A percentile compares a stretch with the other conserved stretches of the same genome.
Evolutionary conservation across 2,888 invertebrate species (phyloP).

Genomic region (Andrena bicolor): DNA sequence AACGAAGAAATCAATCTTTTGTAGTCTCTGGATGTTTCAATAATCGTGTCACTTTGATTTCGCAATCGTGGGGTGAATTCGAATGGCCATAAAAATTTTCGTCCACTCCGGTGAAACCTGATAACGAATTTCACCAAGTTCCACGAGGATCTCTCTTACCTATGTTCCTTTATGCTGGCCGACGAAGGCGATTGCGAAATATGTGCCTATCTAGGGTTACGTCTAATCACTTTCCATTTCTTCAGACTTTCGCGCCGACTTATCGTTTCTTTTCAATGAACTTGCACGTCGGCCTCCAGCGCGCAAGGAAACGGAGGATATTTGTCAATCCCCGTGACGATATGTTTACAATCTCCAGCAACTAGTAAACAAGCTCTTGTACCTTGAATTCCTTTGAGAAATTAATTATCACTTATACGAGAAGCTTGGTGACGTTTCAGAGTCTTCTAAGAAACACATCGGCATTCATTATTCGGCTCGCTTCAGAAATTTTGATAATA

Average conservation of each 20-base stretch:
- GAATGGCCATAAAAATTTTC: not conserved
- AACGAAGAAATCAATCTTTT: no score
- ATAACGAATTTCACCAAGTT: not conserved
- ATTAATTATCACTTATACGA: not conserved
- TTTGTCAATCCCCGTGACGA: slow-evolving; percentile 8
- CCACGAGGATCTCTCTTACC: slow-evolving; percentile 15
- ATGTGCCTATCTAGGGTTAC: slow-evolving; percentile 40
- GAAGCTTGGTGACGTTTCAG: not conserved
- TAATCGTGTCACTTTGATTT: not conserved
- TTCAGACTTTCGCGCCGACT: slow-evolving; percentile 44
- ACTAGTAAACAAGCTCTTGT: slow-evolving; percentile 10
- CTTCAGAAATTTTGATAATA: no score
- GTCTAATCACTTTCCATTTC: slow-evolving; percentile 67
- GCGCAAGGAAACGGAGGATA: slow-evolving; percentile 4
- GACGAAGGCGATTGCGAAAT: slow-evolving; percentile 28
- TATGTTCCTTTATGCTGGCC: not conserved
- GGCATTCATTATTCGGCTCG: no score
- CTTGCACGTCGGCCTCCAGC: slow-evolving; percentile 48
- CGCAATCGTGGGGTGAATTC: not conserved
- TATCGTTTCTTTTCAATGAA: slow-evolving; percentile 57
- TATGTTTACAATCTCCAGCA: slow-evolving; percentile 4
- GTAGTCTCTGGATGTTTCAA: not conserved
- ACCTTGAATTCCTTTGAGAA: not conserved
- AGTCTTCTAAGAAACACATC: not conserved
- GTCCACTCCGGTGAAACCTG: not conserved